Evolutionary conservation across 2,888 invertebrate species (phyloP).

Genomic region (Machimus atricapillus): DNA sequence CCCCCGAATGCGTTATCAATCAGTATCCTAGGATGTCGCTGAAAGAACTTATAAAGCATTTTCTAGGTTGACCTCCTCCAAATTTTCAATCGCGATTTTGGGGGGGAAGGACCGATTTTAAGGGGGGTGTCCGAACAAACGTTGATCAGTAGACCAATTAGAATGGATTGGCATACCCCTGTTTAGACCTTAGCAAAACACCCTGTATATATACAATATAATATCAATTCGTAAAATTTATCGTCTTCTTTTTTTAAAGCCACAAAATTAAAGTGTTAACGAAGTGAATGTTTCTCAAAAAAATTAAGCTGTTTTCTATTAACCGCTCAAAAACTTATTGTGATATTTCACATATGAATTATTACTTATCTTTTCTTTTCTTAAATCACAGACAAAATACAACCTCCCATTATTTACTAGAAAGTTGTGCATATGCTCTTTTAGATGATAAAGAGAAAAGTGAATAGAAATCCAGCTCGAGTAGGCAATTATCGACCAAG

Average conservation of each 20-base stretch:
- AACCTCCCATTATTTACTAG: neutral
- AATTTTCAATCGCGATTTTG: too few relatives aligned
- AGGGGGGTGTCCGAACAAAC: too few relatives aligned
- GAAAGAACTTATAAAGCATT: too few relatives aligned
- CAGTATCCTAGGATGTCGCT: too few relatives aligned
- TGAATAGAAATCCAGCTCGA: constrained; percentile 25
- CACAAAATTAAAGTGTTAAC: neutral
- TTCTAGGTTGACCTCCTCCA: too few relatives aligned
- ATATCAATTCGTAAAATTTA: constrained; percentile 13
- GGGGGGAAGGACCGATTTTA: too few relatives aligned
- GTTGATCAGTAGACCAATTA: too few relatives aligned
- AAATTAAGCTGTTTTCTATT: constrained; percentile 23
- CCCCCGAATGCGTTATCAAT: too few relatives aligned
- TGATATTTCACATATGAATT: neutral
- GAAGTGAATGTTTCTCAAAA: neutral
- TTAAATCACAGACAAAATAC: neutral
- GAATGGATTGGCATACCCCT: too few relatives aligned
- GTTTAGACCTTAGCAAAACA: too few relatives aligned
- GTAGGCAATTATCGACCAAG: neutral
- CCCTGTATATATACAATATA: constrained; percentile 47
- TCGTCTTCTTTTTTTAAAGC: neutral
- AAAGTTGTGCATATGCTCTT: neutral
- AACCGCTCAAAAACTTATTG: neutral
- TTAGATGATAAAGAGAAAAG: neutral
- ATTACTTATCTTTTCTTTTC: neutral